phyloP scores from a whole-genome alignment of 2,888 invertebrate species.

The Apotomis turbidana region DNA sequence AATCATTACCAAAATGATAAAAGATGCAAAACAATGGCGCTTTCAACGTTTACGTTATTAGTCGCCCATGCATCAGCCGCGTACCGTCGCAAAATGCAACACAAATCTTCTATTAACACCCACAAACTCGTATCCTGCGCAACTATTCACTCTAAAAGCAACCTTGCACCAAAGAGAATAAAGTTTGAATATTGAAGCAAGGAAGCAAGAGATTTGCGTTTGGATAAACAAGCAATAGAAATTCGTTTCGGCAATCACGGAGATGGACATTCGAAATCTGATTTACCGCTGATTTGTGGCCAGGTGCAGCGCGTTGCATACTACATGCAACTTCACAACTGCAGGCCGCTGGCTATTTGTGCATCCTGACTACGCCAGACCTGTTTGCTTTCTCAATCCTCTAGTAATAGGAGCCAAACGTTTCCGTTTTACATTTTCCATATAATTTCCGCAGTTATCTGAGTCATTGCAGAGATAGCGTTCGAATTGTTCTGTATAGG shows the following conservation, averaged over 20 bases:
- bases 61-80: constrained; percentile 16
- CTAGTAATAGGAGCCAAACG: too few species aligned
- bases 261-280: constrained; percentile 74
- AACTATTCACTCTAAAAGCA: neutral
- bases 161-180: neutral
- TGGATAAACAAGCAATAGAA: constrained; percentile 42
- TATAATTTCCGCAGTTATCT: too few species aligned
- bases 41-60: constrained; percentile 32
- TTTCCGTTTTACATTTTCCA: too few species aligned
- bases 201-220: constrained; percentile 29
- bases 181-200: neutral
- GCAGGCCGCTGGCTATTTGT: constrained; percentile 18
- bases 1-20: neutral
- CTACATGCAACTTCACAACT: constrained; percentile 34
- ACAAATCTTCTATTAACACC: constrained; percentile 5
- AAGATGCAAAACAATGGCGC: constrained; percentile 28
- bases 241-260: constrained; percentile 74
- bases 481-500: too few species aligned
- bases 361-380: neutral
- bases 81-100: constrained; percentile 41
- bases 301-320: constrained; percentile 50
- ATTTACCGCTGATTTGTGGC: constrained; percentile 81
- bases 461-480: too few species aligned
- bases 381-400: too few species aligned
- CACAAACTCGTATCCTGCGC: neutral